Evolutionary conservation across 2,797 vertebrate genomes (phyloP), one percentile per base, ranked within the genome.

Genomic region (Cuniculus paca): DNA sequence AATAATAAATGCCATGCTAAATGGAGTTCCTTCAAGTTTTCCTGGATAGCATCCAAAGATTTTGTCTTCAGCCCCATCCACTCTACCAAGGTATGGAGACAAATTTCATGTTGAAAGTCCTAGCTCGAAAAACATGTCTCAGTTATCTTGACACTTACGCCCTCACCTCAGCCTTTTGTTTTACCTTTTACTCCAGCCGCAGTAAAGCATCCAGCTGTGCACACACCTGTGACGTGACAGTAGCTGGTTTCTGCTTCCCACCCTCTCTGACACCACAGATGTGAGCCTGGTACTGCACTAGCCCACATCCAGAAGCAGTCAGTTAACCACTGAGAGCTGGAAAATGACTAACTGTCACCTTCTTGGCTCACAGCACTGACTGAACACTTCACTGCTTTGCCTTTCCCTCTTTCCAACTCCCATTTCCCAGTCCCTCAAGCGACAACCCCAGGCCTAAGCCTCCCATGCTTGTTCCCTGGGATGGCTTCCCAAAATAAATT

Each of bases 401-500:
- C 39, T 77, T 85, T 88, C 75, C 22, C 17, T 68, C 48, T 90
- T 97, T 52, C n/a, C 48, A 42, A n/a, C 86, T 54, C 28, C 22
- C 56, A 75, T 54, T 77, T 75, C 48, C 42, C 17, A 17, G 34
- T 78, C 52, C 65, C 36, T 72, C 11, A 72, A 72, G 4, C 39
- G 12, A 72, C 70, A 42, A 26, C 39, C 70, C 20, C 39, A 72
- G 20, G 36, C 70, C 70, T 42, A 42, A 72, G 39, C 22, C 39
- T 72, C 52, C 54, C 34, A 58, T 2, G 80, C 74, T 92, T 85
- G n/a, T 80, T 65, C 75, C 26, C 56, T 45, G 48, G 36, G 56
- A 72, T 72, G 48, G 50, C 10, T 79, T 91, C 61, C 58, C 39
- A 39, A 91, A 90, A 84, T 88, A 91, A 90, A 85, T 80, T 50